Evolutionary conservation across 1,140 invertebrate species (phyloP).

Genomic region (Spodoptera litura): DNA sequence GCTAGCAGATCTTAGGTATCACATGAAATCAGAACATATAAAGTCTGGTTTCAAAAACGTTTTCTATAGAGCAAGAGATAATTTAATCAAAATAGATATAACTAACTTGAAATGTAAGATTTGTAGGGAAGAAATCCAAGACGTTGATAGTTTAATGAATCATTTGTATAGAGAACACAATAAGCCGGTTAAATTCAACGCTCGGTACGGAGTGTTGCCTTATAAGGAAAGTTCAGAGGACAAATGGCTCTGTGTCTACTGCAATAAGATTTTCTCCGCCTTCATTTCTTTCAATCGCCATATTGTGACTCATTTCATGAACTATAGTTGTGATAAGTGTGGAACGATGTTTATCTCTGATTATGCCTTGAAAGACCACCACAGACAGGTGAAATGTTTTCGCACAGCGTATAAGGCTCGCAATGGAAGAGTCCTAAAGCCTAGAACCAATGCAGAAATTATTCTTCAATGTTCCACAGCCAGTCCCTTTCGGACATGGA

Average conservation of each 20-base stretch:
- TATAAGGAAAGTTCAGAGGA: constrained; percentile 70
- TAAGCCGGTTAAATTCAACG: constrained; percentile 75
- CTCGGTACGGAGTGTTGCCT: constrained; percentile 74
- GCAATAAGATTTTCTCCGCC: constrained; percentile 64
- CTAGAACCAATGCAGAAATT: constrained; percentile 76
- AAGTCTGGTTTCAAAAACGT: constrained; percentile 76
- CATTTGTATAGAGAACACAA: constrained; percentile 74
- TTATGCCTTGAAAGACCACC: constrained; percentile 72
- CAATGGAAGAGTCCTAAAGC: constrained; percentile 69
- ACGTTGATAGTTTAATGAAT: constrained; percentile 72
- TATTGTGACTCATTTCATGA: constrained; percentile 76
- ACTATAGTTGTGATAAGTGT: constrained; percentile 78
- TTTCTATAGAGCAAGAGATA: constrained; percentile 77
- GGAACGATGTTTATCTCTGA: constrained; percentile 76
- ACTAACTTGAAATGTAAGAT: constrained; percentile 76
- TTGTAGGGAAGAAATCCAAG: constrained; percentile 64
- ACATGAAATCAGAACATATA: constrained; percentile 70
- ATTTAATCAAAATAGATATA: constrained; percentile 79
- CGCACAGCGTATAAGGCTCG: constrained; percentile 74
- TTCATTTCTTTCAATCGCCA: constrained; percentile 77
- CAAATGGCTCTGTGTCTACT: constrained; percentile 74
- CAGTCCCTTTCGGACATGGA: constrained; percentile 78
- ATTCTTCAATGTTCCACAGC: constrained; percentile 78
- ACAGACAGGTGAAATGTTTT: constrained; percentile 77
- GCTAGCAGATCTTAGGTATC: constrained; percentile 66